These are phyloP conservation scores for Platygyra sinensis DNA, from an alignment of 64 coral and sea anemone species.

Conservation along the genomic window DNA sequence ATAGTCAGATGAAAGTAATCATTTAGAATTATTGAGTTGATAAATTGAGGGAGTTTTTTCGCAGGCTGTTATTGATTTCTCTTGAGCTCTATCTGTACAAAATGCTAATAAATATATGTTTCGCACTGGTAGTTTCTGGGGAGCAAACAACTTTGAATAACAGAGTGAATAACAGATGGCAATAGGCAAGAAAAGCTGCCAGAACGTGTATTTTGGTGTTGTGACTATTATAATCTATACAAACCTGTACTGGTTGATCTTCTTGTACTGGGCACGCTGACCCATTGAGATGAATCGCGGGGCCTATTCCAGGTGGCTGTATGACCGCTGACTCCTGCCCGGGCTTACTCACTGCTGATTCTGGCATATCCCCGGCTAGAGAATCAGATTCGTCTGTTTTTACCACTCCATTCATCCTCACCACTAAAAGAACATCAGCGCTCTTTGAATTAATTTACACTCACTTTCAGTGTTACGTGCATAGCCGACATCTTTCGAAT, in stretches of 20 bases:
- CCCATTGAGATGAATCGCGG: slow-evolving; percentile 90
- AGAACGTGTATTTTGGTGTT: no score
- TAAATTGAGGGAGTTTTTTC: not conserved
- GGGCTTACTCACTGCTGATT: slow-evolving; percentile 8
- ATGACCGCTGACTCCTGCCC: slow-evolving; percentile 54
- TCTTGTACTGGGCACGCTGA: slow-evolving; percentile 79
- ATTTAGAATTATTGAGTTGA: not conserved
- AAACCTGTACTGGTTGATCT: slow-evolving; percentile 67
- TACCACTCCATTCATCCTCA: slow-evolving; percentile 90
- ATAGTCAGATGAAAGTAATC: not conserved
- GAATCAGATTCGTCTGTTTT: slow-evolving; percentile 66
- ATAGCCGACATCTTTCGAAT: no score
- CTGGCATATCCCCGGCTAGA: slow-evolving; percentile 33
- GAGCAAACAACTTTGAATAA: no score
- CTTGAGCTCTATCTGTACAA: no score
- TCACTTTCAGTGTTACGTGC: not conserved
- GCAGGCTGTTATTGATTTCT: no score
- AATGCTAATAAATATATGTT: no score
- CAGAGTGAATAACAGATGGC: no score
- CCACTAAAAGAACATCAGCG: slow-evolving; percentile 14
- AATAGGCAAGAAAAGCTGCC: no score
- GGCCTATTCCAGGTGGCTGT: slow-evolving; percentile 84
- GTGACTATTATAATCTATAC: not conserved
- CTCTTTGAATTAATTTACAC: not conserved
- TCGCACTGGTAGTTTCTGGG: no score